A percentile compares a stretch with the other conserved stretches of the same genome.
Evolutionary conservation across 2,113 vertebrate genomes (phyloP).

Genomic region (Odocoileus hemionus): DNA sequence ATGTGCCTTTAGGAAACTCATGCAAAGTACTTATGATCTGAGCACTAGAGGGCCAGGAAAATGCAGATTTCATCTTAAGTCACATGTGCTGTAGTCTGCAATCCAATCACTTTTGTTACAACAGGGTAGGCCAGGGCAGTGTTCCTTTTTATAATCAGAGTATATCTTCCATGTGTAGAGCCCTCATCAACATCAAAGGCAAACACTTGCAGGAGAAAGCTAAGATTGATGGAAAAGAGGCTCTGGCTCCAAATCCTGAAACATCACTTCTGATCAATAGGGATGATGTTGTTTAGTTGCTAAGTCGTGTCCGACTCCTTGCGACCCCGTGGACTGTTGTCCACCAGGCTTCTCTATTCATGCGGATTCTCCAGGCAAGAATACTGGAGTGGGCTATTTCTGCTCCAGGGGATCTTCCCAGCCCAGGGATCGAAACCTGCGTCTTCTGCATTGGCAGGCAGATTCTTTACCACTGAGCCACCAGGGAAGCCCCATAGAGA

Average conservation of each 20-base stretch:
- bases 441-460: background rate
- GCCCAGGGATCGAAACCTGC: background rate
- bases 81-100: background rate
- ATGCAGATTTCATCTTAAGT: background rate
- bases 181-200: slow-evolving; percentile 11
- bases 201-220: background rate
- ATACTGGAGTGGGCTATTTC: background rate
- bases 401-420: background rate
- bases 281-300: background rate
- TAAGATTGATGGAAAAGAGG: background rate
- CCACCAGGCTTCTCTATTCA: background rate
- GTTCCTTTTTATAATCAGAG: slow-evolving; percentile 4
- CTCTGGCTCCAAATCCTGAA: background rate
- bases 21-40: background rate
- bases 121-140: background rate
- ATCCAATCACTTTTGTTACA: background rate
- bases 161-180: background rate
- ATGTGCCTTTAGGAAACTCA: background rate
- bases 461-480: background rate
- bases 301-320: background rate
- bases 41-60: background rate
- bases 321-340: background rate
- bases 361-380: background rate
- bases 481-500: background rate
- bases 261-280: background rate